These are phyloP conservation scores for Xylocopa sonorina DNA, from an alignment of 1,140 invertebrate species.

Conservation along the genomic window DNA sequence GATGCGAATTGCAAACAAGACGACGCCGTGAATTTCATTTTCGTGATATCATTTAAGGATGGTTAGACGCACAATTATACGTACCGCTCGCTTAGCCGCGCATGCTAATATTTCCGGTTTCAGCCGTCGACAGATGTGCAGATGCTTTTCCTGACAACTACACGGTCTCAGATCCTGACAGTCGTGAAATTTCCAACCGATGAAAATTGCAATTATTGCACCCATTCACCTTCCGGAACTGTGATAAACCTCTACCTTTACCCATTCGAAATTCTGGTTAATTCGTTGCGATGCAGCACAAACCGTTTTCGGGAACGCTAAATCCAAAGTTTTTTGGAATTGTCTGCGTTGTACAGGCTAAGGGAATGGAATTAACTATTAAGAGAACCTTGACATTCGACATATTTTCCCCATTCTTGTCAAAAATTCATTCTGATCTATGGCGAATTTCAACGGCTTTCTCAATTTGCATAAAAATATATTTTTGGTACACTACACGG, in stretches of 20 bases:
- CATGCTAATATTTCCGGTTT: neutral
- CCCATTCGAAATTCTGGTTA: conserved; percentile 26
- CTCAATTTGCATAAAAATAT: no score
- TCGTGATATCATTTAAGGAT: neutral
- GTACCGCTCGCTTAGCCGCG: neutral
- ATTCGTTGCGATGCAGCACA: conserved; percentile 29
- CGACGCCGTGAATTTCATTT: neutral
- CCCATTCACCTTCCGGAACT: neutral
- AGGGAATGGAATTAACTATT: no score
- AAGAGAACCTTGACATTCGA: no score
- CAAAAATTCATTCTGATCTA: no score
- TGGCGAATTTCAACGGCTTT: no score
- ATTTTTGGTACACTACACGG: no score
- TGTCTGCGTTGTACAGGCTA: no score
- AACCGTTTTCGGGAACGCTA: conserved; percentile 24
- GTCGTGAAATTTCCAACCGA: conserved; percentile 37
- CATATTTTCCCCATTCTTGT: no score
- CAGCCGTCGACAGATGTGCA: neutral
- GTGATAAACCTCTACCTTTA: neutral
- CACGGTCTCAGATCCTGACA: neutral
- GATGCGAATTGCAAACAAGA: neutral
- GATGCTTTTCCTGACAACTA: conserved; percentile 20
- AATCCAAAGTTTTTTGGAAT: no score
- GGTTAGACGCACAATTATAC: neutral
- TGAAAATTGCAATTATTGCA: conserved; percentile 49